Base-by-base conservation (phyloP, 2,888 invertebrate genomes). In the Gibbula magus region DNA sequence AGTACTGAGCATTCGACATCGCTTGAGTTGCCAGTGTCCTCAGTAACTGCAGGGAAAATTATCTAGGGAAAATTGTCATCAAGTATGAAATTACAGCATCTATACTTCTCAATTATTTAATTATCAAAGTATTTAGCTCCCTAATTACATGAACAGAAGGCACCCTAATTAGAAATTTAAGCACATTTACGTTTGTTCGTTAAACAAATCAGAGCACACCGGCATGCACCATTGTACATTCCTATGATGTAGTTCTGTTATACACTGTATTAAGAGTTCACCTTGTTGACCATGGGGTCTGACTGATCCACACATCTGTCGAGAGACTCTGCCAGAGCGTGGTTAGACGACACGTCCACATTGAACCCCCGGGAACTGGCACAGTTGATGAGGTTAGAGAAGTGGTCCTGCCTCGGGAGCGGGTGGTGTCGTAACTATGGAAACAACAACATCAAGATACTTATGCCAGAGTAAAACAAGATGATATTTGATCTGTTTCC, bases 1-100 rank as follows among this genome's bases (percentile, higher is more conserved):
- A 91, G 83, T 92, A 92, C 29, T 86, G 86, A 10, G 92, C 92
- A 79, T 91, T 90, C 22, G 91, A 91, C 93, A 93, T 93, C 22
- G 92, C 92, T 77, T 89, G 89, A 7, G 92, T 92, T 8, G 92
- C 91, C 74, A 93, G 84, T 7, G 88, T 87, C 56, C 92, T 84
- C 79, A 93, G 78, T 25, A 93, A 75, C 90, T 92, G 86, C 2
- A 83, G 85, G 45, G 83, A 45, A 75, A 67, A 35, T 32, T 5
- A 10, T 29, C 20, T 20, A 29, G 39, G 7, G 13, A 39, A 5
- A 35, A 5, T 35, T 8, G 3, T 35, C 35, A 5, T 35, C 35
- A 8, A 8, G 35, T 5, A 3, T 5, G 4, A 35, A 35, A 35
- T 35, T 35, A 35, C 35, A 35, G 3, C 8, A 5, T 35, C 8